phyloP scores from a whole-genome alignment of 2,888 invertebrate genomes.

The Muschampia plurimacula region DNA sequence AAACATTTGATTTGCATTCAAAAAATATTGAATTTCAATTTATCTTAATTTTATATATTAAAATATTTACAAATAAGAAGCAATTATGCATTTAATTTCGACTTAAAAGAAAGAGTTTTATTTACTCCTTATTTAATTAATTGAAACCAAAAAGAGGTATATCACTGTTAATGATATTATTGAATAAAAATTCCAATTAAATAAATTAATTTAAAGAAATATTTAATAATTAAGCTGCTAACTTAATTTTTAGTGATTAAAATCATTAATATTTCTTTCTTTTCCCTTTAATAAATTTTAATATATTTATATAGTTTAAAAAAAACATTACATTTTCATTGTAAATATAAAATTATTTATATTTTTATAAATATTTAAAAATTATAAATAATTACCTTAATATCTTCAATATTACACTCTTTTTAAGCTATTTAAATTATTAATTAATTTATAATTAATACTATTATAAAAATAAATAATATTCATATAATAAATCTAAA shows the following conservation, averaged over 20 bases:
- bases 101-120: conserved; percentile 72
- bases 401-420: conserved; percentile 76
- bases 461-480: conserved; percentile 44
- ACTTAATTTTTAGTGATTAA: conserved; percentile 86
- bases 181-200: conserved; percentile 74
- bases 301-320: conserved; percentile 86
- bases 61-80: conserved; percentile 78
- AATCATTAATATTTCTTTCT: conserved; percentile 77
- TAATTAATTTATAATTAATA: conserved; percentile 30
- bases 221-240: conserved; percentile 87
- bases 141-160: conserved; percentile 87
- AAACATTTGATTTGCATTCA: conserved; percentile 77
- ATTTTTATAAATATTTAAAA: conserved; percentile 54
- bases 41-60: conserved; percentile 61
- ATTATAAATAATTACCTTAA: conserved; percentile 60
- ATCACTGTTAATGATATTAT: conserved; percentile 88
- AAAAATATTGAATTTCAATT: conserved; percentile 68
- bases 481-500: conserved; percentile 63
- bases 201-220: conserved; percentile 66
- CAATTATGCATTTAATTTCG: conserved; percentile 81
- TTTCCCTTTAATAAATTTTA: neutral
- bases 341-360: conserved; percentile 81
- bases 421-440: conserved; percentile 69
- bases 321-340: conserved; percentile 89
- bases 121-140: conserved; percentile 81